Base-by-base conservation (phyloP, 1,140 invertebrate species). In the Leptestheria dahalacensis region DNA sequence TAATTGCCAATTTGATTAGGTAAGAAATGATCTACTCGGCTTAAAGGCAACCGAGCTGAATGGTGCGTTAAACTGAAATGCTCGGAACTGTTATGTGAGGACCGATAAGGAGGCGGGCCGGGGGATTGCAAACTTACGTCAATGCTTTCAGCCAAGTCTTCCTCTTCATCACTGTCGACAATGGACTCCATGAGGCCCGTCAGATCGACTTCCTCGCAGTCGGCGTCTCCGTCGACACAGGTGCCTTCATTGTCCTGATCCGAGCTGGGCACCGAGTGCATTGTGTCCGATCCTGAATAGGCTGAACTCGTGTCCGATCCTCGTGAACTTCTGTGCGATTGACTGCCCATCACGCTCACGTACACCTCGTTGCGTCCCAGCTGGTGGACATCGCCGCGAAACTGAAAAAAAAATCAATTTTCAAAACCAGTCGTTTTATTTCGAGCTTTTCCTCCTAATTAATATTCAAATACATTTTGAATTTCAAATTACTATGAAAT, bases 201-300 rank as follows among this genome's bases (percentile, higher is more conserved):
- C 18, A 95, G 78, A 73, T 96, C 93, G 29, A 92, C 83, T 69
- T 94, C 91, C 66, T 92, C 88, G 41, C 72, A 73, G 60, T 75
- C 73, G 63, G 86, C 78, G 59, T 89, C 83, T 77, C 68, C 3
- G 54, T 51, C 53, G 26, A 55, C 53, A 20, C 24, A 26, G 33
- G 33, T 33, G 21, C 53, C 53, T 33, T 55, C 53, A 15, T 26
- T 33, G 33, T 55, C 53, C 53, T 55, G 53, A 29, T 55, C 53
- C 26, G 84, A 86, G 64, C 84, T 85, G 69, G 90, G 87, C 53
- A 87, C 85, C 12, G 58, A 60, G 66, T 91, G 91, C 90, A 96
- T 95, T 62, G 91, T 93, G 75, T 96, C 91, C 54, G 89, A 93
- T 28, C 91, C 92, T 66, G 88, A 92, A 72, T 95, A 95, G 48